Conservation (phyloP, 2,888 invertebrate species). For the Pemphredon lugubris region DNA sequence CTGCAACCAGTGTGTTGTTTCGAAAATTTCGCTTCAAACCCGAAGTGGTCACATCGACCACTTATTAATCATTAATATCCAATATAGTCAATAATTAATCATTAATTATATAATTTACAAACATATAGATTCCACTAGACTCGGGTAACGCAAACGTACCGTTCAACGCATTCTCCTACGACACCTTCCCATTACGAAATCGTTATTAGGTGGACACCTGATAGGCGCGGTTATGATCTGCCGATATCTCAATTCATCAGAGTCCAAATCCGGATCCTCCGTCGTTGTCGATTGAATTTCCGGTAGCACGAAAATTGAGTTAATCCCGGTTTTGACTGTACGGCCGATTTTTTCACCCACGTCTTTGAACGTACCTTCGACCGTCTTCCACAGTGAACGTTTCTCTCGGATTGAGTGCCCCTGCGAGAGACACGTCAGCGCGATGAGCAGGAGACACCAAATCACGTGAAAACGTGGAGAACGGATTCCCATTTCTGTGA, state of each 20-base stretch:
- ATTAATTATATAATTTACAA: no score
- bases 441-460: slow-evolving; percentile 31
- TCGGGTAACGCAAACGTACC: no score
- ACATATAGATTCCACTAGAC: no score
- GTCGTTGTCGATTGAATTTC: slow-evolving; percentile 1
- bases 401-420: slow-evolving; percentile 8
- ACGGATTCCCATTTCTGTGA: slow-evolving; percentile 28
- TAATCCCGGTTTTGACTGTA: not conserved
- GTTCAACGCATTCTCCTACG: no score
- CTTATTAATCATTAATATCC: no score
- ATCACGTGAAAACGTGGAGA: slow-evolving; percentile 3
- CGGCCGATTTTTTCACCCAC: slow-evolving; percentile 13
- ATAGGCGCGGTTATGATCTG: slow-evolving; percentile 36
- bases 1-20: no score
- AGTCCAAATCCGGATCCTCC: slow-evolving; percentile 1
- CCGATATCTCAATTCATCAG: not conserved
- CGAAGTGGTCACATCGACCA: no score
- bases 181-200: slow-evolving; percentile 45
- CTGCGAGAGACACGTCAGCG: slow-evolving; percentile 22
- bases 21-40: no score
- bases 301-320: not conserved
- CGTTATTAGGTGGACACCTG: slow-evolving; percentile 53
- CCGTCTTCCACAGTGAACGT: not conserved
- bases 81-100: no score
- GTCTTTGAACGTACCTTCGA: slow-evolving; percentile 15